A percentile compares a stretch with the other conserved stretches of the same genome.
Conservation (phyloP, 2,888 invertebrate species). For the Meiosimyza platycephala region DNA sequence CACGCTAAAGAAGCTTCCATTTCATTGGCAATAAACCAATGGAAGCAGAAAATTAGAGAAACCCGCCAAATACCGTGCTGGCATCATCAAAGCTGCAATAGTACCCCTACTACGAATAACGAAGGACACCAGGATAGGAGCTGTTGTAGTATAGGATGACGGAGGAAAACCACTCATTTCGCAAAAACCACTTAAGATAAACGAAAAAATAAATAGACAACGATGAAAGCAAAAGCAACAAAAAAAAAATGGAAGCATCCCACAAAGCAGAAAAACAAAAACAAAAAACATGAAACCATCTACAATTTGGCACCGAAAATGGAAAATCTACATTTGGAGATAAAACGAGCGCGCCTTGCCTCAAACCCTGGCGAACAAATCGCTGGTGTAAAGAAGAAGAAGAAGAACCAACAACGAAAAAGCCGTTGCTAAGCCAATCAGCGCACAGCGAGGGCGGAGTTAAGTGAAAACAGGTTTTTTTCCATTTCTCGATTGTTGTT, state of each 20-base stretch:
- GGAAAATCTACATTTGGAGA: slow-evolving; percentile 42
- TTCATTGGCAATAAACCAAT: slow-evolving; percentile 34
- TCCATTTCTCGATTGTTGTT: slow-evolving; percentile 47
- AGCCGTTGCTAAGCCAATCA: slow-evolving; percentile 61
- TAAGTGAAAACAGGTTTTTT: slow-evolving; percentile 58
- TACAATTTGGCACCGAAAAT: slow-evolving; percentile 49
- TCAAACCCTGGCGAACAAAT: slow-evolving; percentile 45
- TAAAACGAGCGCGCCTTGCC: slow-evolving; percentile 6
- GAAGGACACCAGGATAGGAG: neutral
- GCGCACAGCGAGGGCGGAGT: slow-evolving; percentile 61
- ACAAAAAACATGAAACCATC: neutral
- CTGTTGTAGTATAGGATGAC: neutral
- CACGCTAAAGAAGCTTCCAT: slow-evolving; percentile 32
- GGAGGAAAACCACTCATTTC: neutral
- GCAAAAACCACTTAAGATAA: slow-evolving; percentile 34
- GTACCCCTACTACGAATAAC: neutral
- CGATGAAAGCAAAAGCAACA: neutral
- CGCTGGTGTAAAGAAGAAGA: slow-evolving; percentile 34
- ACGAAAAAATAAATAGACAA: slow-evolving; percentile 22
- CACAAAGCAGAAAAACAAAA: neutral
- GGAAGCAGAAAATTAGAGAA: slow-evolving; percentile 36
- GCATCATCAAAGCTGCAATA: neutral
- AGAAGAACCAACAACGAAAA: slow-evolving; percentile 37
- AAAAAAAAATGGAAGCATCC: slow-evolving; percentile 18
- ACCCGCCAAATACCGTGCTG: slow-evolving; percentile 17